Base-by-base conservation (phyloP, 1,140 invertebrate species). In the Leptopilina boulardi region DNA sequence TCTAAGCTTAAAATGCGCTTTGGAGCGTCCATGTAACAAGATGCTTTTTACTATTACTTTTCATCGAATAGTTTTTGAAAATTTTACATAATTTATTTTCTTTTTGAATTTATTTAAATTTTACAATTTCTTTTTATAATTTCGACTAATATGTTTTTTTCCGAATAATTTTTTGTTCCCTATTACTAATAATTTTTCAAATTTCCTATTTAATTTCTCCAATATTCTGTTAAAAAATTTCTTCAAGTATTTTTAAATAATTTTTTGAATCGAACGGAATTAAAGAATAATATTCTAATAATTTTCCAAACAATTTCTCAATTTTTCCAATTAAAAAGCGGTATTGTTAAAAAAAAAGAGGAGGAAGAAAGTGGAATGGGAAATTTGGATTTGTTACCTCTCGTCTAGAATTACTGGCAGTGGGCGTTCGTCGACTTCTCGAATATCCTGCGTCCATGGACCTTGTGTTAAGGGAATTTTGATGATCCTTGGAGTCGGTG, bases 381-480 rank as follows among this genome's bases (percentile, higher is more conserved):
- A 26, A 59, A 66, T 56, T 3, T 87, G 83, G 18, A 85, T 76
- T 0, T 1, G 89, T 80, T 87, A 92, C 85, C 91, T 89, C 92
- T 92, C 94, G 90, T 92, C 93, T 86, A 92, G 94, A 87, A 94
- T 92, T 82, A 93, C 94, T 85, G 91, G 90, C 85, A 92, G 93
- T 15, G 91, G 92, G 77, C 90, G 93, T 93, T 77, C 93, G 90
- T 79, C 93, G 91, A 80, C 94, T 93, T 85, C 94, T 93, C 71
- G 93, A 92, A 83, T 93, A 94, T 72, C 94, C 94, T 3, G 95
- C 94, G 85, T 96, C 82, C 93, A 96, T 96, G 19, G 95, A 96
- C 82, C 95, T 92, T 70, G 95, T 96, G 87, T 96, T 96, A 38
- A 96, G 92, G 74, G 94, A 95, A 66, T 84, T 85, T 78, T 87